These are phyloP conservation scores for Hyperoodon ampullatus DNA, from an alignment of 2,113 vertebrate genomes.

Conservation along the genomic window DNA sequence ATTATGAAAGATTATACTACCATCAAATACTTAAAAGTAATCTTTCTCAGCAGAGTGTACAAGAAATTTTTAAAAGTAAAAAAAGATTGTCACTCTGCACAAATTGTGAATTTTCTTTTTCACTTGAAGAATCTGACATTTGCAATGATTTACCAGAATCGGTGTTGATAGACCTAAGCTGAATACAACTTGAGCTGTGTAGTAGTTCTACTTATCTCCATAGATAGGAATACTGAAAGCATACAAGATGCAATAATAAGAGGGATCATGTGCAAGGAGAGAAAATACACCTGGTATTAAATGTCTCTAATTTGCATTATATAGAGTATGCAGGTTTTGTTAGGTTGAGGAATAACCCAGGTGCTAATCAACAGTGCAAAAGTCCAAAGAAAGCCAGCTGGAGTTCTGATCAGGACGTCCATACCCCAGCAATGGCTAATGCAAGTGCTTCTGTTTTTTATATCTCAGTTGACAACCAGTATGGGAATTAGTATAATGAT, in stretches of 20 bases:
- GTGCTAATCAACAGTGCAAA: background rate
- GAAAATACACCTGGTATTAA: background rate
- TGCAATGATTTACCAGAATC: background rate
- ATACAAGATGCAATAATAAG: background rate
- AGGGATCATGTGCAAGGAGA: background rate
- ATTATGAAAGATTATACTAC: slow-evolving; percentile 74
- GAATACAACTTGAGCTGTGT: background rate
- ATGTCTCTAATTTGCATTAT: background rate
- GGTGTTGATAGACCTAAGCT: background rate
- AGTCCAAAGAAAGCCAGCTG: background rate
- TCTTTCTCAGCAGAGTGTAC: slow-evolving; percentile 5
- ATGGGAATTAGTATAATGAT: background rate
- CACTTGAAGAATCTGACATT: background rate
- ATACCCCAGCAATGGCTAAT: background rate
- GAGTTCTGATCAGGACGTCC: background rate
- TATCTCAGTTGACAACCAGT: background rate
- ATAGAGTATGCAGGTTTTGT: background rate
- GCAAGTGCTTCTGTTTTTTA: background rate
- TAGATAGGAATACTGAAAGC: background rate
- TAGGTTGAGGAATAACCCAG: background rate
- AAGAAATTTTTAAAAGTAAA: slow-evolving; percentile 33
- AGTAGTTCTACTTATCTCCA: background rate
- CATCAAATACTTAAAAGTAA: slow-evolving; percentile 37
- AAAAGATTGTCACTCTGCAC: background rate
- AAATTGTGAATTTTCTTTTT: background rate